Evolutionary conservation across 1,140 invertebrate species (phyloP), one percentile per base, ranked within the genome.

Genomic region (Arion vulgaris): DNA sequence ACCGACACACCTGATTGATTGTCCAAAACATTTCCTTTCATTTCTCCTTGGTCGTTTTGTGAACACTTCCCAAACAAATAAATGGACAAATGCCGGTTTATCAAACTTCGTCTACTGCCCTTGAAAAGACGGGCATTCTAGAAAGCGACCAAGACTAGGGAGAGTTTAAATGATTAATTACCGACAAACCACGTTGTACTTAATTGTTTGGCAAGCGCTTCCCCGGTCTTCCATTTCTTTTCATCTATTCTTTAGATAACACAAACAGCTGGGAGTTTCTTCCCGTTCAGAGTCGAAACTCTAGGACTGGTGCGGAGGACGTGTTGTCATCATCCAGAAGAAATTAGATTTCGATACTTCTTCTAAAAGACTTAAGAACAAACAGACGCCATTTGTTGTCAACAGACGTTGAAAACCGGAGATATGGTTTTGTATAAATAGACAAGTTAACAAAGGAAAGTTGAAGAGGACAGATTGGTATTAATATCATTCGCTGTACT

Each of bases 341-440:
- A 66, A 66, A 66, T 66, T 1, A 28, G n/a, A 76, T 53, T 41
- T 74, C 38, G 72, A 74, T 74, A 74, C 36, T 45, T 51, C 23
- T 45, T 38, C 1, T 23, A 45, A 15, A 45, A 45, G 5, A 57
- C 53, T 49, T 49, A n/a, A 57, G 53, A 57, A 57, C 15, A n/a
- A 57, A 5, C 9, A 57, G 9, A 4, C 53, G 26, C 53, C 53
- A 23, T 23, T n/a, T 57, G 19, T 57, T 19, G 23, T 23, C 53
- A 57, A 4, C 17, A n/a, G 53, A 57, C 9, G 53, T 57, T 4
- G 26, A n/a, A 57, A 57, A 57, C 4, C 26, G 9, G 53, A 9
- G 53, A 23, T 19, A 19, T 15, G 19, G 23, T n/a, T 23, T 57
- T 1, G 23, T 57, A 57, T 23, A 57, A 57, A 57, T 57, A 57